These are phyloP conservation scores for Tribolium freemani DNA, from an alignment of 2,888 invertebrate species.

Conservation along the genomic window DNA sequence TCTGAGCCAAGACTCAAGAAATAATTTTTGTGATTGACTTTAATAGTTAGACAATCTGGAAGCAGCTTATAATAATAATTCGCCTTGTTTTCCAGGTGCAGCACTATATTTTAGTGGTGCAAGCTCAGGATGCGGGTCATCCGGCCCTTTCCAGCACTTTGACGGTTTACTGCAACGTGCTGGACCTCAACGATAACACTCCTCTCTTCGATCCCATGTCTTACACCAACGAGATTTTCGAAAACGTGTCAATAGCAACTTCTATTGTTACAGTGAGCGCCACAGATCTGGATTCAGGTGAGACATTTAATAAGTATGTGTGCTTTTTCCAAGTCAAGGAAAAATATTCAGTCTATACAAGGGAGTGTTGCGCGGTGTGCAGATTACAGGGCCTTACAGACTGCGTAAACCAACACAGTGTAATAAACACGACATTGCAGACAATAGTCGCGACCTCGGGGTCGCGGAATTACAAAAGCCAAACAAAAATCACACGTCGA, in stretches of 20 bases:
- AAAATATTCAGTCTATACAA: background rate
- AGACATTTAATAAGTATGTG: conserved; percentile 52
- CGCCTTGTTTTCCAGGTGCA: conserved; percentile 61
- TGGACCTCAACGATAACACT: conserved; percentile 95
- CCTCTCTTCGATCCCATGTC: conserved; percentile 95
- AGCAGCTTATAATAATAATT: too few relatives aligned
- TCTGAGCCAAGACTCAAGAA: too few relatives aligned
- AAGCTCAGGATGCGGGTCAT: conserved; percentile 91
- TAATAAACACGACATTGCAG: conserved; percentile 60
- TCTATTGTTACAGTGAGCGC: conserved; percentile 91
- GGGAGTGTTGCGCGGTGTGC: conserved; percentile 49
- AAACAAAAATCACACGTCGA: conserved; percentile 30
- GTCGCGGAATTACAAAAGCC: conserved; percentile 45
- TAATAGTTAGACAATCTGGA: too few relatives aligned
- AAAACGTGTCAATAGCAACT: conserved; percentile 87
- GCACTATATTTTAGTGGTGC: conserved; percentile 94
- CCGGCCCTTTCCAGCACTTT: conserved; percentile 90
- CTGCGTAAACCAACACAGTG: conserved; percentile 59
- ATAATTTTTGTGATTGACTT: too few relatives aligned
- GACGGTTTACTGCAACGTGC: conserved; percentile 94
- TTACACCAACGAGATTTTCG: conserved; percentile 90
- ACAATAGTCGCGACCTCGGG: conserved; percentile 57
- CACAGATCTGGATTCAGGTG: conserved; percentile 93
- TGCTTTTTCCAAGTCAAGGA: background rate
- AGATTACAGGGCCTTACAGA: conserved; percentile 57